Evolutionary conservation across 2,113 vertebrate genomes (phyloP), one percentile per base, ranked within the genome.

Genomic region (Nycticorax nycticorax): DNA sequence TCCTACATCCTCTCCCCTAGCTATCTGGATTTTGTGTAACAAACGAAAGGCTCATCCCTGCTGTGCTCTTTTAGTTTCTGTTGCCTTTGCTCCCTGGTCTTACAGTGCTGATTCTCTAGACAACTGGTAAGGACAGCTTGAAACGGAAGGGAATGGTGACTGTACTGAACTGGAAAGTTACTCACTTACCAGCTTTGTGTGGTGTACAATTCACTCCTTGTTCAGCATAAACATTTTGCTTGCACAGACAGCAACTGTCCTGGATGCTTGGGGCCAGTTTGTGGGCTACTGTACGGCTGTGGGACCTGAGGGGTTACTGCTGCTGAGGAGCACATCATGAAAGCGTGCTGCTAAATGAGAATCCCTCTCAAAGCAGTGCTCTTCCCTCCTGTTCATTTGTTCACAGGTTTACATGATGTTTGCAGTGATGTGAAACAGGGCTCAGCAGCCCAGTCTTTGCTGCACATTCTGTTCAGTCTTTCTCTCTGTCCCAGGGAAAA

Each of bases 241-340:
- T 71, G 64, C 63, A 23, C 23, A 41, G 41, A 52, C 39, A 19
- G 53, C 43, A 47, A 8, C 75, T 33, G 16, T n/a, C 37, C 35
- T 8, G 28, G 7, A n/a, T 30, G 8, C 27, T 5, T 5, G 21
- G 30, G 20, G n/a, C n/a, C 11, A 8, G 57, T 39, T 32, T 56
- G 67, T 13, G 41, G 43, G 50, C 8, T 52, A 6, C 43, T 22
- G 10, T 1, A 4, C 6, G 52, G 39, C 8, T 2, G 1, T 33
- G 59, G 72, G 39, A 32, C 9, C 9, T 1, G 33, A 50, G 57
- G 15, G 14, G 26, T 20, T 20, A 8, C 37, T 2, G 5, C 47
- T 57, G 24, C 9, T 26, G 66, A 45, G 82, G 48, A 33, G n/a
- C n/a, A 15, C 7, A 1, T 8, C 12, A 27, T 4, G 10, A 23